A percentile compares a stretch with the other conserved stretches of the same genome.
Conservation (phyloP, 2,113 vertebrate genomes). For the Todiramphus chloris region DNA sequence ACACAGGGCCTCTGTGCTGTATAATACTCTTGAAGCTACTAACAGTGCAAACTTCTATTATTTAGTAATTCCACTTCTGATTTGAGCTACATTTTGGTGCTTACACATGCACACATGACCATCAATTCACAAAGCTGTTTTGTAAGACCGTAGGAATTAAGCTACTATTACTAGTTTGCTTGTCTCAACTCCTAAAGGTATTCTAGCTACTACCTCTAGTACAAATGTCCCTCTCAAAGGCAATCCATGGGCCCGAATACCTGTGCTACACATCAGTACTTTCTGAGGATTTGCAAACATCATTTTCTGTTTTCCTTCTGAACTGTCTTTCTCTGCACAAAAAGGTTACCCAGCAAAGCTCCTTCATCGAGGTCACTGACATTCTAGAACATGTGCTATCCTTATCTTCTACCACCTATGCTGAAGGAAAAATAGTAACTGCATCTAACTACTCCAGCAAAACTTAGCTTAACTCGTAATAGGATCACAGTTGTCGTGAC, state of each 20-base stretch:
- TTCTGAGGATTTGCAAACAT: background rate
- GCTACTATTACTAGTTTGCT: too few relatives aligned
- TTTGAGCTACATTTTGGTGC: background rate
- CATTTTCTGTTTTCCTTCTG: background rate
- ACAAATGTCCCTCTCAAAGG: background rate
- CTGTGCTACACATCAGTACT: background rate
- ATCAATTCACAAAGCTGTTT: background rate
- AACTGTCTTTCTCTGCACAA: background rate
- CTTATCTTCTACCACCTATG: background rate
- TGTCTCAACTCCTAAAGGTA: background rate
- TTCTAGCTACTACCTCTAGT: background rate
- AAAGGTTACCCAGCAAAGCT: background rate
- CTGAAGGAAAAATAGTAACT: background rate
- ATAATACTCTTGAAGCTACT: background rate
- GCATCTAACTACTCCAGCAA: background rate
- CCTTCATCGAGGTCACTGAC: background rate
- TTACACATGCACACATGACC: background rate
- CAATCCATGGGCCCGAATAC: background rate
- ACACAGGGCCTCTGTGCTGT: background rate
- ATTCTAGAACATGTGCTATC: background rate
- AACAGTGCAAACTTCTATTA: background rate
- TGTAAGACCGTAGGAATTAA: background rate
- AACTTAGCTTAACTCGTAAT: background rate
- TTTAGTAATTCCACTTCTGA: background rate
- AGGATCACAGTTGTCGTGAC: background rate